Conservation (phyloP, 2,888 invertebrate genomes). For the Dryococelus australis region DNA sequence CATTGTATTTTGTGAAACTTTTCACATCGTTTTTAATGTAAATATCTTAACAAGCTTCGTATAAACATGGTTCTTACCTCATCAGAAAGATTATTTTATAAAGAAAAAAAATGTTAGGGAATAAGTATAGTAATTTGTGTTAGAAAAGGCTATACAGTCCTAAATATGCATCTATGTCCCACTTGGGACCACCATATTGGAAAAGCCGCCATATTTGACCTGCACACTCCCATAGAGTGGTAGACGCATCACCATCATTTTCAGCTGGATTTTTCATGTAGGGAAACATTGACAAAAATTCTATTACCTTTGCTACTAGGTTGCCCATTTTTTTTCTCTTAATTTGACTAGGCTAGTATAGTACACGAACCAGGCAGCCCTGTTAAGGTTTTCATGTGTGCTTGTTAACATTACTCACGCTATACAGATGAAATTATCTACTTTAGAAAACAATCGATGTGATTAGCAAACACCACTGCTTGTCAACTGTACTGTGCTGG, state of each 20-base stretch:
- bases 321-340: not conserved
- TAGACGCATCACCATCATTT: not conserved
- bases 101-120: not conserved
- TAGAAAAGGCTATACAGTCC: not conserved
- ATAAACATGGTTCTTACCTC: not conserved
- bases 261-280: not conserved
- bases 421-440: no score
- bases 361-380: no score
- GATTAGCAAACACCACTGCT: no score
- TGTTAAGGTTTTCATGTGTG: no score
- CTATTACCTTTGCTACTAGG: not conserved
- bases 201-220: no score
- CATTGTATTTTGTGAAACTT: no score
- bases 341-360: not conserved
- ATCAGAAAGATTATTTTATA: not conserved
- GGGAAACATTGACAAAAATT: not conserved
- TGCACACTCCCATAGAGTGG: not conserved
- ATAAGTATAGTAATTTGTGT: not conserved
- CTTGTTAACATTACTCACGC: no score
- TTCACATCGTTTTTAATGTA: no score
- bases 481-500: no score
- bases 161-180: not conserved
- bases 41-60: not conserved
- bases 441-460: no score
- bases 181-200: not conserved